phyloP scores from a whole-genome alignment of 2,113 vertebrate genomes.

The Argyrosomus japonicus region DNA sequence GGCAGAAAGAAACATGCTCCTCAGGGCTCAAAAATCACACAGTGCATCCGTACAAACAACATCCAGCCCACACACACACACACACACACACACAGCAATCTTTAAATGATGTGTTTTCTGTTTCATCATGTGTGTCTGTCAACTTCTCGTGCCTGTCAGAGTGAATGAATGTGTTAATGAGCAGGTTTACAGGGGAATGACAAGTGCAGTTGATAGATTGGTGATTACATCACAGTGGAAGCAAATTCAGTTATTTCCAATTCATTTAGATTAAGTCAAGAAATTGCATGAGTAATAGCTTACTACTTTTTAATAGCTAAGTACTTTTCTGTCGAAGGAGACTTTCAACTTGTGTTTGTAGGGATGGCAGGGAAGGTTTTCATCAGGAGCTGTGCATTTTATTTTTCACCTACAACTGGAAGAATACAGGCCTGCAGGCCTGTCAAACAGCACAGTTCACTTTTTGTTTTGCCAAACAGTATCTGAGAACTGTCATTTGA shows the following conservation, averaged over 20 bases:
- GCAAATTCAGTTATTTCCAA: conserved; percentile 5
- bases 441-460: neutral
- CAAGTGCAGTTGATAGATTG: neutral
- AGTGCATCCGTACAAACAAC: conserved; percentile 11
- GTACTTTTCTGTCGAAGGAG: neutral
- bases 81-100: neutral
- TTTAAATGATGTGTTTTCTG: conserved; percentile 10
- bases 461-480: neutral
- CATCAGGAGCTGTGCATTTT: neutral
- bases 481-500: neutral
- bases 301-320: neutral
- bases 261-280: conserved; percentile 9
- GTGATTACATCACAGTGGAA: neutral
- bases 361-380: neutral
- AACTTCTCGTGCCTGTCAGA: conserved; percentile 9
- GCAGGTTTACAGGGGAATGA: neutral
- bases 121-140: conserved; percentile 40
- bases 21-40: conserved; percentile 33
- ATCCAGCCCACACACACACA: conserved; percentile 15
- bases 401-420: neutral
- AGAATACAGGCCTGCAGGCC: neutral
- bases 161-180: conserved; percentile 31
- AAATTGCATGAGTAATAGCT: conserved; percentile 9
- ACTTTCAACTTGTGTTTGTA: neutral
- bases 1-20: conserved; percentile 23